Evolutionary conservation across 1,140 invertebrate species (phyloP), one percentile per base, ranked within the genome.

Genomic region (Lepidurus arcticus): DNA sequence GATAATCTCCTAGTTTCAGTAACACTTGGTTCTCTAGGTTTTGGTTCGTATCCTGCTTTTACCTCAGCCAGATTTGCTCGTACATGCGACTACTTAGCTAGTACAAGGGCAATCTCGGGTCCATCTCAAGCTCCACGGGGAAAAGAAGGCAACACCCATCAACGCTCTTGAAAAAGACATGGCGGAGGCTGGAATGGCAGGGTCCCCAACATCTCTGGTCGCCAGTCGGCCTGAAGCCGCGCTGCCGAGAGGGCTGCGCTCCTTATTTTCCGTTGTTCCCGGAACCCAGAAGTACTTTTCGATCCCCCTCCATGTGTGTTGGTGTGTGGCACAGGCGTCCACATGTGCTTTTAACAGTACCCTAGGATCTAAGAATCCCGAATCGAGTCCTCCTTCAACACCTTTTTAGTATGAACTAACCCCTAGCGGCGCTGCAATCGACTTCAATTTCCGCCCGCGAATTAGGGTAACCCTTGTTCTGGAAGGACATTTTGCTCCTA

Each of bases 161-260:
- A 65, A 65, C 53, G 13, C 53, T 65, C 53, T 9, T 65, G 53
- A 65, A 65, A 65, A 65, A 65, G 53, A 65, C 53, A 65, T 65
- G 53, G 53, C 53, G 53, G 53, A 65, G 53, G 53, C 53, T 65
- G 53, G 53, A 65, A 65, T 65, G 53, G 53, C 53, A 65, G 53
- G 53, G 53, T 65, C 53, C 21, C 53, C 13, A 65, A 21, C 53
- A n/a, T 65, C 53, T 21, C 53, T 21, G 13, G 53, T 65, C 53
- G 53, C 53, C 53, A 65, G 53, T 65, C 53, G 53, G 53, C 53
- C 53, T 65, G 53, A 65, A 65, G 53, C 53, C 53, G 53, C 53
- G 53, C 53, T 65, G 53, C 53, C 53, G 53, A 65, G 53, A 65
- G 53, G 53, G 53, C 53, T 65, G 21, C 53, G 53, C 21, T 65